Conservation (phyloP, 2,888 invertebrate genomes). For the Colostygia pectinataria region DNA sequence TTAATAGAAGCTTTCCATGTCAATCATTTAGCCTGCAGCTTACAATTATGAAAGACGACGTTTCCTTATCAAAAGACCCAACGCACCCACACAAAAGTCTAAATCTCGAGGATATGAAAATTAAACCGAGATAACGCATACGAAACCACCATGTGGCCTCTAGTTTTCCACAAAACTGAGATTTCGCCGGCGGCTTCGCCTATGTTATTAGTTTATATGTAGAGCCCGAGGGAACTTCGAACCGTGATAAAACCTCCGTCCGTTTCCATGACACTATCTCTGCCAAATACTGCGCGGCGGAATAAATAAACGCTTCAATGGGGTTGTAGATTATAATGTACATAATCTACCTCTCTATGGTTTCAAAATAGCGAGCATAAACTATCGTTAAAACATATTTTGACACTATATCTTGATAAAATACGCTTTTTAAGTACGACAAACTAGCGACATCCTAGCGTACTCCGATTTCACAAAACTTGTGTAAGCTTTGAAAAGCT, state of each 20-base stretch:
- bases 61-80: too few relatives aligned
- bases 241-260: constrained; percentile 26
- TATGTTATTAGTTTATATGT: constrained; percentile 20
- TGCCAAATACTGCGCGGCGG: constrained; percentile 19
- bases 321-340: neutral
- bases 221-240: constrained; percentile 20
- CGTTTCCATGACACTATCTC: constrained; percentile 27
- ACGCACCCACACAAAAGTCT: too few relatives aligned
- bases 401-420: too few relatives aligned
- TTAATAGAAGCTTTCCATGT: too few relatives aligned
- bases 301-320: constrained; percentile 15
- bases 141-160: neutral
- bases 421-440: too few relatives aligned
- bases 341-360: neutral
- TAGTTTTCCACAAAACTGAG: constrained; percentile 4
- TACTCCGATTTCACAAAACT: too few relatives aligned
- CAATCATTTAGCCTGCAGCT: too few relatives aligned
- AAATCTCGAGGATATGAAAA: neutral
- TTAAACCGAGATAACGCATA: neutral
- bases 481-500: too few relatives aligned
- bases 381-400: too few relatives aligned
- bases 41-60: too few relatives aligned
- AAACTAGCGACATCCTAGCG: too few relatives aligned
- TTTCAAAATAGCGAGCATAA: neutral
- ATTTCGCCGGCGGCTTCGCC: constrained; percentile 7